Evolutionary conservation across 1,140 invertebrate genomes (phyloP).

Genomic region (Dendroctonus ponderosae): DNA sequence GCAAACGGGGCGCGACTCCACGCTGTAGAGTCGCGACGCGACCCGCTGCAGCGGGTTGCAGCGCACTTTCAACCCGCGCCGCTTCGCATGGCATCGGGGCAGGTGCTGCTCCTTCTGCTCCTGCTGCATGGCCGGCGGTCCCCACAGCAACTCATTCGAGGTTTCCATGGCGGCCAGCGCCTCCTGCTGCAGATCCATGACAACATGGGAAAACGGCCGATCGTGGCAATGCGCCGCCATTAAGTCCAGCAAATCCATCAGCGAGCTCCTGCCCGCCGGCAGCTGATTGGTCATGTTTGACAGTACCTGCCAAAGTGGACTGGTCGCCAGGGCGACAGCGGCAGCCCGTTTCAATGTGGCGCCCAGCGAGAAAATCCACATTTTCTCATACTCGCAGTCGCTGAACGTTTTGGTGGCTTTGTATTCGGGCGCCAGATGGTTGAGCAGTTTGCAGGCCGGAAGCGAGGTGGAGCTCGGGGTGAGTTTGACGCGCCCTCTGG

Average conservation of each 20-base stretch:
- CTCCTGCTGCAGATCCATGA: slow-evolving; percentile 62
- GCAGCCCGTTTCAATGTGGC: slow-evolving; percentile 57
- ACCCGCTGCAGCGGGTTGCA: slow-evolving; percentile 69
- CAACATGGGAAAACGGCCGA: slow-evolving; percentile 60
- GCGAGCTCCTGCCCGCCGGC: slow-evolving; percentile 52
- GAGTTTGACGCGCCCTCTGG: slow-evolving; percentile 55
- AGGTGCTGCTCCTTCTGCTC: too few relatives aligned
- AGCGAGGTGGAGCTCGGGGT: slow-evolving; percentile 52
- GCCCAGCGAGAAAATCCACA: slow-evolving; percentile 63
- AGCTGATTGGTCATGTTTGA: slow-evolving; percentile 56
- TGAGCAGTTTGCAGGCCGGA: slow-evolving; percentile 43
- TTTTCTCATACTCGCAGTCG: slow-evolving; percentile 62
- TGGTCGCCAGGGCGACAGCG: slow-evolving; percentile 51
- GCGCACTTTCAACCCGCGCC: slow-evolving; percentile 39
- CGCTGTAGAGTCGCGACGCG: slow-evolving; percentile 66
- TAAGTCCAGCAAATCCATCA: slow-evolving; percentile 62
- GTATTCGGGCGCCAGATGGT: slow-evolving; percentile 60
- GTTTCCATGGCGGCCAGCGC: slow-evolving; percentile 49
- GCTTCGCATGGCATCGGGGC: too few relatives aligned
- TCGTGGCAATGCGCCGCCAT: slow-evolving; percentile 61
- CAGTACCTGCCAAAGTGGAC: slow-evolving; percentile 56
- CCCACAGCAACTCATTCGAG: slow-evolving; percentile 44
- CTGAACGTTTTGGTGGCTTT: slow-evolving; percentile 55
- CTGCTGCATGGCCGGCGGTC: slow-evolving; percentile 49
- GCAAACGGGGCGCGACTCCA: slow-evolving; percentile 48